A percentile compares a stretch with the other conserved stretches of the same genome.
These are phyloP conservation scores for Notothenia coriiceps DNA, from an alignment of 2,113 vertebrate genomes.

Conservation along the genomic window DNA sequence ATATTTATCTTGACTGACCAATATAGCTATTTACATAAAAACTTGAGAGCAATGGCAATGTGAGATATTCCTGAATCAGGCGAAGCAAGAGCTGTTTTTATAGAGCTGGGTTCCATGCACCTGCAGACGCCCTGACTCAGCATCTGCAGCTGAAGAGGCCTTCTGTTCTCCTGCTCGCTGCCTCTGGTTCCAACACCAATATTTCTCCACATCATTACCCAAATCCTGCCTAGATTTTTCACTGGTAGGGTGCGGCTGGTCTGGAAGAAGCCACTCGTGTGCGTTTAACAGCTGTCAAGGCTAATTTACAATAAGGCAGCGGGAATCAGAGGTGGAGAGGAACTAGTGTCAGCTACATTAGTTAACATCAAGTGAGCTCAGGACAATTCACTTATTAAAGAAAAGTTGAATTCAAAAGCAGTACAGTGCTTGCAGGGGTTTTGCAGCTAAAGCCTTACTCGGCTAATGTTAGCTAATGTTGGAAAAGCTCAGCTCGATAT, in stretches of 20 bases:
- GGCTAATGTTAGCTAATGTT: not conserved
- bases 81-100: no score
- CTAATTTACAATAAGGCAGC: constrained; percentile 44
- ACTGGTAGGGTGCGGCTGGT: not conserved
- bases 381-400: not conserved
- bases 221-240: constrained; percentile 10
- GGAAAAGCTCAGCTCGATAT: not conserved
- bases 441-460: not conserved
- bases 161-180: constrained; percentile 56
- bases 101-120: no score
- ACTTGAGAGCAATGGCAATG: constrained; percentile 43
- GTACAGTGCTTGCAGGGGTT: not conserved
- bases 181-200: constrained; percentile 55
- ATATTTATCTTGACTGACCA: constrained; percentile 32
- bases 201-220: not conserved
- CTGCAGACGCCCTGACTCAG: constrained; percentile 39
- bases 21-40: constrained; percentile 57
- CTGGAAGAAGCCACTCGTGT: constrained; percentile 20
- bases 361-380: not conserved
- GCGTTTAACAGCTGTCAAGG: constrained; percentile 47
- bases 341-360: not conserved
- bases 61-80: constrained; percentile 67
- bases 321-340: not conserved
- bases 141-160: constrained; percentile 30
- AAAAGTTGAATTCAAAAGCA: not conserved